These are phyloP conservation scores for Zosterops lateralis DNA, from an alignment of 2,113 vertebrate species.

Conservation along the genomic window DNA sequence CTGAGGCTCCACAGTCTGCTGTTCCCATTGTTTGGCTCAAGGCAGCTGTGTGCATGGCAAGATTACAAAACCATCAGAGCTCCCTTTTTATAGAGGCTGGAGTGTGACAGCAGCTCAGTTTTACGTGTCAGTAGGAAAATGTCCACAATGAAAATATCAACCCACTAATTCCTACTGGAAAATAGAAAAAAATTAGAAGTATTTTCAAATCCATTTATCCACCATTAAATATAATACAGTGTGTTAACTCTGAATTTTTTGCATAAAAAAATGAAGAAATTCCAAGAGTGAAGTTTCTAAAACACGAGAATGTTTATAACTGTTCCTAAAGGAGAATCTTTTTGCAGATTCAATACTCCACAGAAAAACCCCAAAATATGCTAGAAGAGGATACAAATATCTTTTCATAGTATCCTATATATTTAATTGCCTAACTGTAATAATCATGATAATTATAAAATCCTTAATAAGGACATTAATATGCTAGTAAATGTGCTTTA, in stretches of 20 bases:
- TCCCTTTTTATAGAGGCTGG: neutral
- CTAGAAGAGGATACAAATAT: neutral
- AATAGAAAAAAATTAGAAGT: neutral
- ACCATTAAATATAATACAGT: neutral
- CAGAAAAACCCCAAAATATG: neutral
- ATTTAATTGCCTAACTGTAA: neutral
- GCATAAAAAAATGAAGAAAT: neutral
- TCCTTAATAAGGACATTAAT: neutral
- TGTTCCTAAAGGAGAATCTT: neutral
- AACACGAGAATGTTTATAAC: neutral
- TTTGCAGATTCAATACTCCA: neutral
- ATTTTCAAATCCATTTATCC: neutral
- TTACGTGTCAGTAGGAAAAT: neutral
- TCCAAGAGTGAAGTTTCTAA: neutral
- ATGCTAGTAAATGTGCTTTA: neutral
- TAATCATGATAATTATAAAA: neutral
- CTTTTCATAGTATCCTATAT: neutral
- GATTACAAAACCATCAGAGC: neutral
- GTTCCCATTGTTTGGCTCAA: neutral
- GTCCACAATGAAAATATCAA: neutral
- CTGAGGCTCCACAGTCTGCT: neutral
- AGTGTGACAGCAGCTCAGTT: neutral
- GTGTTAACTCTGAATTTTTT: neutral
- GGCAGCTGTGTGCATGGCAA: neutral
- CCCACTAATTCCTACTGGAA: neutral